Evolutionary conservation across 2,113 vertebrate genomes (phyloP).

Genomic region (Mustelus asterias): DNA sequence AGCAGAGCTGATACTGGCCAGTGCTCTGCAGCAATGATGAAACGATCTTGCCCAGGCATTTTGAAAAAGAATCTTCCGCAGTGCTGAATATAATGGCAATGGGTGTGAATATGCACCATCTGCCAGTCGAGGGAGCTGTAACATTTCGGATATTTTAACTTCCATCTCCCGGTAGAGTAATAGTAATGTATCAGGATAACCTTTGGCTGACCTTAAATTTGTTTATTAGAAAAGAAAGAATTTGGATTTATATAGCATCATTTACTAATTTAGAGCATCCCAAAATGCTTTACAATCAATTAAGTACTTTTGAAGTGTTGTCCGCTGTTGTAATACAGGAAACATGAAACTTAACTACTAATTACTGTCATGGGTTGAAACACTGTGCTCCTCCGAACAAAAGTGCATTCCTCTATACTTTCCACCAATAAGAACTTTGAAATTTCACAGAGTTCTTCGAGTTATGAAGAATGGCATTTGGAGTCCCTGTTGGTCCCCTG

Average conservation of each 20-base stretch:
- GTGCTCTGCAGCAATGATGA: neutral
- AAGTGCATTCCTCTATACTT: neutral
- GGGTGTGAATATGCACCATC: neutral
- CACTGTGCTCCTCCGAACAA: neutral
- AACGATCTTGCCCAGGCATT: neutral
- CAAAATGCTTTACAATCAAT: neutral
- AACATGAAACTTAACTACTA: neutral
- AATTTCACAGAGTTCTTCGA: neutral
- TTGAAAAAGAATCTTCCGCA: neutral
- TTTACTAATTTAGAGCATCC: neutral
- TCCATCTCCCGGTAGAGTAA: neutral
- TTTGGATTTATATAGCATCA: neutral
- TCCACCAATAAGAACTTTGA: neutral
- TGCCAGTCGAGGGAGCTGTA: neutral
- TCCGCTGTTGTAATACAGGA: neutral
- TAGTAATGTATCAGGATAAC: neutral
- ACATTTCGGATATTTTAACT: neutral
- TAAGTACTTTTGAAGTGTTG: neutral
- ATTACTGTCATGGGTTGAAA: neutral
- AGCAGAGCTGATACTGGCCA: neutral
- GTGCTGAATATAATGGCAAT: neutral
- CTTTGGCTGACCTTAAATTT: neutral
- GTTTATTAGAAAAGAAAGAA: neutral
- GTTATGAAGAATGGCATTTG: neutral
- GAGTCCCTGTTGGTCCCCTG: neutral